Evolutionary conservation across 2,888 invertebrate species (phyloP).

Genomic region (Hirudinaria manillensis): DNA sequence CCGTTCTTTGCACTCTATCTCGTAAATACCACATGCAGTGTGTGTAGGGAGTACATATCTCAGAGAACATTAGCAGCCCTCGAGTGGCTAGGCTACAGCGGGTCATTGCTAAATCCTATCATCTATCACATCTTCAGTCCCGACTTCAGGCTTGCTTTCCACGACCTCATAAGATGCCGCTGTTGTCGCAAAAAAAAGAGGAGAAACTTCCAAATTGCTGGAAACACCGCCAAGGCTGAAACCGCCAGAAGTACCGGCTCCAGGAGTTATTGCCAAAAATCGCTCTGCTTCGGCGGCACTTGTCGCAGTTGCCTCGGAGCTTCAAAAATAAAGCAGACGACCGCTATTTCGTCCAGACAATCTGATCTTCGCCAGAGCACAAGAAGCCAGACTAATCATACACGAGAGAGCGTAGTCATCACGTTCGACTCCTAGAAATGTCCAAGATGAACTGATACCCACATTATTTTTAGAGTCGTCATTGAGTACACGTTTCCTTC

Average conservation of each 20-base stretch:
- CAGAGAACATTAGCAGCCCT: conserved; percentile 37
- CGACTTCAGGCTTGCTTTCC: conserved; percentile 41
- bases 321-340: no score
- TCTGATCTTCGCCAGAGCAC: no score
- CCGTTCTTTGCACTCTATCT: conserved; percentile 43
- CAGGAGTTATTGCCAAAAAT: no score
- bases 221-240: background rate
- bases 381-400: no score
- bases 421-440: no score
- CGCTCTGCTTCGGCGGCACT: no score
- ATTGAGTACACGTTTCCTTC: no score
- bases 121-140: conserved; percentile 44
- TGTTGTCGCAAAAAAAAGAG: conserved; percentile 17
- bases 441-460: no score
- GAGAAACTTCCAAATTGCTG: background rate
- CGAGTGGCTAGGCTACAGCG: conserved; percentile 43
- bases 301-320: no score
- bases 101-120: conserved; percentile 43
- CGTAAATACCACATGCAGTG: conserved; percentile 38
- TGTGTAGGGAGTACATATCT: conserved; percentile 38
- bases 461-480: no score
- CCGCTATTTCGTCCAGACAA: no score
- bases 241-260: background rate
- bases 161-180: conserved; percentile 39
- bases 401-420: no score